A percentile compares a stretch with the other conserved stretches of the same genome.
Evolutionary conservation across 2,113 vertebrate genomes (phyloP).

Genomic region (Engraulis encrasicolus): DNA sequence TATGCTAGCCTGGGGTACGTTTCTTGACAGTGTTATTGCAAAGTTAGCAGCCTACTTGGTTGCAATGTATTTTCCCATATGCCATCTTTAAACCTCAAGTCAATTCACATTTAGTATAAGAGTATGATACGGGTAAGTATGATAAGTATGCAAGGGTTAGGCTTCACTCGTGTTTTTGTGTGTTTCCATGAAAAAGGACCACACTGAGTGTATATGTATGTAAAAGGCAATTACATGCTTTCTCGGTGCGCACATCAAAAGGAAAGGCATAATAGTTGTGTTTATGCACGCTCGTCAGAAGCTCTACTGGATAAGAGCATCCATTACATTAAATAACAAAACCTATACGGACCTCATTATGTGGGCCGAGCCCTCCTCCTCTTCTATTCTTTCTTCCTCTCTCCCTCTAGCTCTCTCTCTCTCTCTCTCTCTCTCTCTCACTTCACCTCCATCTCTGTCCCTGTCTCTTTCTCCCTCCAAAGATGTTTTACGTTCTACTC

Average conservation of each 20-base stretch:
- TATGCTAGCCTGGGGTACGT: too few species aligned
- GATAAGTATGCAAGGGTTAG: too few species aligned
- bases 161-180: neutral
- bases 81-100: too few species aligned
- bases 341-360: neutral
- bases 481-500: too few species aligned
- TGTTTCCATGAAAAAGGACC: neutral
- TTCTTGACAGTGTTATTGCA: too few species aligned
- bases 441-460: too few species aligned
- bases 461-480: constrained; percentile 7
- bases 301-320: neutral
- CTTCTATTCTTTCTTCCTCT: neutral
- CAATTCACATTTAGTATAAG: too few species aligned
- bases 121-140: too few species aligned
- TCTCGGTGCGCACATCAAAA: neutral
- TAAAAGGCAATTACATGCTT: neutral
- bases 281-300: neutral
- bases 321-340: neutral
- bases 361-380: neutral
- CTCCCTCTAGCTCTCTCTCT: neutral
- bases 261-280: neutral
- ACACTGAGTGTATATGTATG: neutral
- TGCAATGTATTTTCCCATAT: too few species aligned
- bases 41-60: too few species aligned
- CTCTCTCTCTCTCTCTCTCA: constrained; percentile 34